Percentiles rank a stretch among this genome's conserved stretches.
phyloP scores from a whole-genome alignment of 2,797 vertebrate species.

The Euthynnus affinis region DNA sequence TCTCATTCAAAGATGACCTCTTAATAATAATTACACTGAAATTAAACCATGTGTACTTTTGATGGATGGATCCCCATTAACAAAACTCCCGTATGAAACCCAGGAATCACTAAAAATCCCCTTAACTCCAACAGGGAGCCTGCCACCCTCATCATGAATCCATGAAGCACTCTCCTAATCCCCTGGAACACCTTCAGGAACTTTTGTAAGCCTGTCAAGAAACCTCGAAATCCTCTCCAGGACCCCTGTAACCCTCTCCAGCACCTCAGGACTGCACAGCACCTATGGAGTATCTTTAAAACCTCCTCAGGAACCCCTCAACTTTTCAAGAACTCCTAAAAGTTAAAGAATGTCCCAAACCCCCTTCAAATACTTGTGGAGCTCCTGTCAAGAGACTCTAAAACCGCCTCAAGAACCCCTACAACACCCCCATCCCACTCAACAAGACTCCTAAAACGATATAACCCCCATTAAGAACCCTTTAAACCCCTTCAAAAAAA shows the following conservation, averaged over 20 bases:
- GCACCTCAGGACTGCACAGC: no score
- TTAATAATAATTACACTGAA: neutral
- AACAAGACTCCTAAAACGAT: neutral
- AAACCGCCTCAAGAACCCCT: neutral
- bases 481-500: neutral
- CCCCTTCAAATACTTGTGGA: neutral
- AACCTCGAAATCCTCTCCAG: neutral
- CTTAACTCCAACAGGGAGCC: neutral
- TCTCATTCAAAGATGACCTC: neutral
- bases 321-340: neutral
- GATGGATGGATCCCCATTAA: no score
- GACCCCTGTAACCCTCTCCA: neutral
- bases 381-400: neutral
- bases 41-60: neutral
- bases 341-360: neutral
- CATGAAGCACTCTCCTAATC: neutral
- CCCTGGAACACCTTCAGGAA: neutral
- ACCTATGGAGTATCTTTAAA: neutral
- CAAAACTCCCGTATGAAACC: neutral
- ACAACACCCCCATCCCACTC: neutral
- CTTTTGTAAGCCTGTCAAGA: neutral
- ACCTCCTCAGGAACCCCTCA: neutral
- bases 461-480: neutral
- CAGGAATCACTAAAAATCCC: neutral
- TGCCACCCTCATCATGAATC: neutral